A percentile compares a stretch with the other conserved stretches of the same genome.
phyloP scores from a whole-genome alignment of 2,113 vertebrate genomes.

The Paedocypris sp. region DNA sequence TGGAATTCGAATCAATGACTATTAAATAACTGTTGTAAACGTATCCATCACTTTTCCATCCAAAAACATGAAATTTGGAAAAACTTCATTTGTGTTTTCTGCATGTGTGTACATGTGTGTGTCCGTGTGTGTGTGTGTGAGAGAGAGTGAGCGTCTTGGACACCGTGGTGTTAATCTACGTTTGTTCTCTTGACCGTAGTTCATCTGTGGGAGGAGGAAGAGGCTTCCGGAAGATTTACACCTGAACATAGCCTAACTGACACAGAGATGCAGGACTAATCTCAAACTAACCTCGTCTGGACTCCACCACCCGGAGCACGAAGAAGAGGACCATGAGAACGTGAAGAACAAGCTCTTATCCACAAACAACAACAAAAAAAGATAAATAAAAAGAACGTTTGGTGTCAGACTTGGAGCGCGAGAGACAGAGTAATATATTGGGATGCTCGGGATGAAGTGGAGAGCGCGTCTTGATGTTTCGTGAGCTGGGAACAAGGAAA shows the following conservation, averaged over 20 bases:
- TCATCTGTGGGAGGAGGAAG: constrained; percentile 68
- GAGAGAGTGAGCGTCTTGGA: constrained; percentile 25
- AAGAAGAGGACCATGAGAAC: constrained; percentile 34
- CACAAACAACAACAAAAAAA: too few species aligned
- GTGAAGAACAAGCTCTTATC: constrained; percentile 55
- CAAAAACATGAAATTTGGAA: too few species aligned
- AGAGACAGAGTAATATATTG: constrained; percentile 9
- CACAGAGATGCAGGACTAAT: constrained; percentile 59
- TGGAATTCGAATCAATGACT: too few species aligned
- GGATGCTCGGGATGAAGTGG: constrained; percentile 12
- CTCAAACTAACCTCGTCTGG: constrained; percentile 54
- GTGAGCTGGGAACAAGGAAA: constrained; percentile 23
- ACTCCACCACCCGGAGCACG: constrained; percentile 18
- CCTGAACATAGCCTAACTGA: constrained; percentile 61
- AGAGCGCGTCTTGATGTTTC: constrained; percentile 26
- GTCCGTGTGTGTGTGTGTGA: constrained; percentile 20
- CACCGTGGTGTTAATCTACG: constrained; percentile 56
- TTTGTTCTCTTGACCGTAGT: constrained; percentile 65
- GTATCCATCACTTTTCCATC: too few species aligned
- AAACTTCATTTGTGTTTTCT: too few species aligned
- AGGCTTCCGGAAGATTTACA: constrained; percentile 56
- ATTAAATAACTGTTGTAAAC: too few species aligned
- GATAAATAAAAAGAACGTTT: constrained; percentile 61
- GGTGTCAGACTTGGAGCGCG: constrained; percentile 35
- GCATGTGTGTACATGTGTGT: too few species aligned